Conservation (phyloP, 2,113 vertebrate species). For the Cavia aperea region DNA sequence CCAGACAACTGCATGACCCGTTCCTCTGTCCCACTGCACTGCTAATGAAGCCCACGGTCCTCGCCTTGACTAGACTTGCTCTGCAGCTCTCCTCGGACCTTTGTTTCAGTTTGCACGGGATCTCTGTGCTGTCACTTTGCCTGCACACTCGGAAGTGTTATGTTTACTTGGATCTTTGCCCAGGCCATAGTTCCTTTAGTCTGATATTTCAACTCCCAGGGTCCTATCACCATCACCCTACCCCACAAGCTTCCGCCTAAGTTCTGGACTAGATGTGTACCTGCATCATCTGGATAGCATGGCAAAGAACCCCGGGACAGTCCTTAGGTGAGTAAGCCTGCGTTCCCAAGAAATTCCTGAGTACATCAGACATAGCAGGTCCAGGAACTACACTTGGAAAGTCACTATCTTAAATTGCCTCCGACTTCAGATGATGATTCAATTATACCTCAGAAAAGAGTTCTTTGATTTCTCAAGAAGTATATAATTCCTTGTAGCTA, state of each 20-base stretch:
- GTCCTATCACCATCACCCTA: background rate
- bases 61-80: background rate
- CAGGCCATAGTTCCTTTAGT: background rate
- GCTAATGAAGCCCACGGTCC: background rate
- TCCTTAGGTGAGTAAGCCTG: background rate
- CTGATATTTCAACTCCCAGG: background rate
- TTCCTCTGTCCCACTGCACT: background rate
- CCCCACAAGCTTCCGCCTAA: background rate
- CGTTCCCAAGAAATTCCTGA: too few relatives aligned
- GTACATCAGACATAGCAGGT: background rate
- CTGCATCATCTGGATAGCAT: fast-evolving
- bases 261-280: background rate
- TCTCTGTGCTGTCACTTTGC: background rate
- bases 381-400: background rate
- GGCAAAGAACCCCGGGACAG: background rate
- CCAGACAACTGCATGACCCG: fast-evolving
- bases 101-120: background rate
- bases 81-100: background rate
- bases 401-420: fast-evolving
- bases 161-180: background rate
- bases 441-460: background rate
- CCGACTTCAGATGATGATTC: background rate
- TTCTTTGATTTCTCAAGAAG: background rate
- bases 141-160: background rate
- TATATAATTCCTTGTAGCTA: fast-evolving